These are phyloP conservation scores for Pomatostomus ruficeps DNA, from an alignment of 2,113 vertebrate species.

Conservation along the genomic window DNA sequence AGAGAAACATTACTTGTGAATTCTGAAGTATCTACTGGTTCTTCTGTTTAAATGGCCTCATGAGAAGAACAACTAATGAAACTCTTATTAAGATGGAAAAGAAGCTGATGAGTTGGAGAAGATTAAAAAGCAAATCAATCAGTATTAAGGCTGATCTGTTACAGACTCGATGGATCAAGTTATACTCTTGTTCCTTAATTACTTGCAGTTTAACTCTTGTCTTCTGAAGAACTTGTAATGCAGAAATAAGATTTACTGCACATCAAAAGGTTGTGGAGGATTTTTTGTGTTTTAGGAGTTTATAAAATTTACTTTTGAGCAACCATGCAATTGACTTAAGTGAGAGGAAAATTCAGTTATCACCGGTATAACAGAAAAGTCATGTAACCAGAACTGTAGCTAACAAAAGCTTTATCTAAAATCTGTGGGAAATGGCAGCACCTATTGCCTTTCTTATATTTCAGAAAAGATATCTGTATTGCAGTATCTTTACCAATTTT, in stretches of 20 bases:
- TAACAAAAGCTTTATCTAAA: not conserved
- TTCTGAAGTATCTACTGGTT: not conserved
- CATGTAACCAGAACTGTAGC: not conserved
- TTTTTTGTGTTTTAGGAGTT: not conserved
- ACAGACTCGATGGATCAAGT: not conserved
- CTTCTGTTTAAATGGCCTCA: not conserved
- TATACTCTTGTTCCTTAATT: conserved; percentile 18
- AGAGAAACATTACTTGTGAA: not conserved
- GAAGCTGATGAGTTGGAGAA: conserved; percentile 30
- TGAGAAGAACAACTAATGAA: conserved; percentile 37
- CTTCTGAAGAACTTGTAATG: not conserved
- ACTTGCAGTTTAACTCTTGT: not conserved
- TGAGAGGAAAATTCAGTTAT: not conserved
- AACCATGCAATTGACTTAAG: not conserved
- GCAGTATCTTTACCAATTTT: not conserved
- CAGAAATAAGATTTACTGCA: not conserved
- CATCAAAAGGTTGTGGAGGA: not conserved
- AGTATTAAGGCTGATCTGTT: not conserved
- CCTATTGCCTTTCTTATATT: not conserved
- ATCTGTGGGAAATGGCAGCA: not conserved
- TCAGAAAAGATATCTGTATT: not conserved
- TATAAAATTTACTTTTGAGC: not conserved
- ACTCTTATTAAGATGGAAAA: conserved; percentile 8
- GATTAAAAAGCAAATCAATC: conserved; percentile 35
- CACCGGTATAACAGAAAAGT: not conserved